A percentile compares a stretch with the other conserved stretches of the same genome.
Evolutionary conservation across 1,140 invertebrate species (phyloP).

Genomic region (Apocrypta bakeri): DNA sequence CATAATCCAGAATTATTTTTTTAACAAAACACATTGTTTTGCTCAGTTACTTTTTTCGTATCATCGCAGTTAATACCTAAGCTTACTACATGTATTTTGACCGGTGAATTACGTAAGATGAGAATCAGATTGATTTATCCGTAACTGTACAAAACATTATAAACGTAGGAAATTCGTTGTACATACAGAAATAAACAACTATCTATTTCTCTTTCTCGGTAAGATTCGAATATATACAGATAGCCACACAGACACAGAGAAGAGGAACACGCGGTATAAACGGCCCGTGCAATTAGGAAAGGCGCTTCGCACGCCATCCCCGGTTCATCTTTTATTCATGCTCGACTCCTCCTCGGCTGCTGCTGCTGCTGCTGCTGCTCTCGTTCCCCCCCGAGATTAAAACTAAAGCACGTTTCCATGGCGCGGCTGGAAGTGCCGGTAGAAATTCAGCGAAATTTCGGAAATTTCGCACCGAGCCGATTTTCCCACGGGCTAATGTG

Average conservation of each 20-base stretch:
- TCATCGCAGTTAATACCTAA: too few species aligned
- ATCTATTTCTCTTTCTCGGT: neutral
- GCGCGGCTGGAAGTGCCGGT: neutral
- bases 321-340: slow-evolving; percentile 73
- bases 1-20: too few species aligned
- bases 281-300: slow-evolving; percentile 72
- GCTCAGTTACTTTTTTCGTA: too few species aligned
- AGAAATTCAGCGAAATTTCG: neutral
- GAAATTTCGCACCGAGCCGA: neutral
- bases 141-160: too few species aligned
- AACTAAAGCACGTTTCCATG: slow-evolving; percentile 61
- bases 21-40: too few species aligned
- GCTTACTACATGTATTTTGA: too few species aligned
- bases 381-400: slow-evolving; percentile 64
- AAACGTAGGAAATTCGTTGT: too few species aligned
- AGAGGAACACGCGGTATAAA: slow-evolving; percentile 58
- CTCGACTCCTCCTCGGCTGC: slow-evolving; percentile 21
- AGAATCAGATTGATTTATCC: too few species aligned
- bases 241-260: neutral
- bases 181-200: too few species aligned
- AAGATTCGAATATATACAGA: slow-evolving; percentile 48
- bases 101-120: too few species aligned
- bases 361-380: slow-evolving; percentile 31
- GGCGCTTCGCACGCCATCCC: slow-evolving; percentile 66
- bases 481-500: neutral